These are phyloP conservation scores for Agraylea sexmaculata DNA, from an alignment of 1,140 invertebrate genomes.

Conservation along the genomic window DNA sequence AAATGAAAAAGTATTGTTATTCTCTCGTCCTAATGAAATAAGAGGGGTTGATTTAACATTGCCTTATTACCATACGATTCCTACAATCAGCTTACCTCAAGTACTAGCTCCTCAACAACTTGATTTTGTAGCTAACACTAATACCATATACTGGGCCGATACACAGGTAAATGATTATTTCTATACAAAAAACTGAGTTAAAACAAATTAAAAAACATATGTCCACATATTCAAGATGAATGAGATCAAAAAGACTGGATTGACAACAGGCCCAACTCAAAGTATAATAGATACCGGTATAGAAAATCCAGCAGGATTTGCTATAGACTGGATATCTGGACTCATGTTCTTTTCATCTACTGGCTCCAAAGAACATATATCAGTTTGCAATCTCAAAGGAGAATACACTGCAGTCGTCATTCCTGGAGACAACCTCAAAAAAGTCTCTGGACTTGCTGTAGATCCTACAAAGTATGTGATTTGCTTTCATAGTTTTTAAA, in stretches of 20 bases:
- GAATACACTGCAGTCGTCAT: constrained; percentile 48
- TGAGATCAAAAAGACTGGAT: constrained; percentile 57
- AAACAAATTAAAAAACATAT: neutral
- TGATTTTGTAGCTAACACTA: constrained; percentile 53
- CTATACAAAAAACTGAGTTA: neutral
- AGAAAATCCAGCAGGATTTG: constrained; percentile 46
- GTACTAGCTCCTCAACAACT: constrained; percentile 52
- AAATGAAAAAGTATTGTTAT: constrained; percentile 65
- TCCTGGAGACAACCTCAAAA: constrained; percentile 22
- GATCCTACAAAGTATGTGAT: constrained; percentile 44
- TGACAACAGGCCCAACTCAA: constrained; percentile 52
- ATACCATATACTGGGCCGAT: constrained; percentile 71
- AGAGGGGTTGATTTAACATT: constrained; percentile 67
- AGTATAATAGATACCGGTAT: constrained; percentile 65
- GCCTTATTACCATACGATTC: constrained; percentile 65
- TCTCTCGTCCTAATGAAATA: constrained; percentile 64
- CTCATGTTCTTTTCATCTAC: constrained; percentile 55
- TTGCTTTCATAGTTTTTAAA: neutral
- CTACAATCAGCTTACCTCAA: constrained; percentile 57
- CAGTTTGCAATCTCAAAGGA: constrained; percentile 58
- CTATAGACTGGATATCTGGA: constrained; percentile 64
- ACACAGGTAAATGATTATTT: constrained; percentile 34
- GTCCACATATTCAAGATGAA: constrained; percentile 32
- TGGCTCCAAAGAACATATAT: constrained; percentile 41
- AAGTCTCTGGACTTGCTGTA: constrained; percentile 46